phyloP scores from a whole-genome alignment of 2,888 invertebrate species.

The Therioaphis trifolii region DNA sequence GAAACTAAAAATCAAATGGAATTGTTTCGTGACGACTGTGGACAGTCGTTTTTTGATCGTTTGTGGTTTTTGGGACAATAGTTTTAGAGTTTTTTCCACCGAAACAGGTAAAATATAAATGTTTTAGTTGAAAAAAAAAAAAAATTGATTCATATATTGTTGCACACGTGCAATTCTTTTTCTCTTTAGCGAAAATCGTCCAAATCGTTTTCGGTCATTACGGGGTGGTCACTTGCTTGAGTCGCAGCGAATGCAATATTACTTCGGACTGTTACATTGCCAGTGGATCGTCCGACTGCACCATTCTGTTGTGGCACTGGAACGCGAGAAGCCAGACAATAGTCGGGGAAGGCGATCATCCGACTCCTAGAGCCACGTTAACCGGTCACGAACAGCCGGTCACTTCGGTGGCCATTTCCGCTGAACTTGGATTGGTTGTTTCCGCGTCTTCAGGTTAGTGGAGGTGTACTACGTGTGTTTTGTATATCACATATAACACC shows the following conservation, averaged over 20 bases:
- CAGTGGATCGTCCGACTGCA: constrained; percentile 97
- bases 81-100: constrained; percentile 96
- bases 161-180: too few relatives aligned
- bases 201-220: constrained; percentile 99
- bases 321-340: constrained; percentile 96
- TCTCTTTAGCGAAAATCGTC: constrained; percentile 87
- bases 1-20: constrained; percentile 89
- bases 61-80: constrained; percentile 99
- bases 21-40: constrained; percentile 97
- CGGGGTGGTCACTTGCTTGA: constrained; percentile 97
- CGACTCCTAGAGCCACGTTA: constrained; percentile 94
- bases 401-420: constrained; percentile 94
- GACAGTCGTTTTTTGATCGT: constrained; percentile 97
- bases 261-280: constrained; percentile 99
- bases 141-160: too few relatives aligned
- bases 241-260: constrained; percentile 97
- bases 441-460: constrained; percentile 79
- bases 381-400: constrained; percentile 98
- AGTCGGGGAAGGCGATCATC: constrained; percentile 95
- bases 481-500: not conserved
- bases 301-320: constrained; percentile 99
- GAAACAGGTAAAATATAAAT: constrained; percentile 81
- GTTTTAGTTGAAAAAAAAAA: too few relatives aligned
- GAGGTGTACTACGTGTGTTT: not conserved
- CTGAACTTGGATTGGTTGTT: constrained; percentile 96